A percentile compares a stretch with the other conserved stretches of the same genome.
phyloP scores from a whole-genome alignment of 2,797 vertebrate species.

The Channallabes apus region DNA sequence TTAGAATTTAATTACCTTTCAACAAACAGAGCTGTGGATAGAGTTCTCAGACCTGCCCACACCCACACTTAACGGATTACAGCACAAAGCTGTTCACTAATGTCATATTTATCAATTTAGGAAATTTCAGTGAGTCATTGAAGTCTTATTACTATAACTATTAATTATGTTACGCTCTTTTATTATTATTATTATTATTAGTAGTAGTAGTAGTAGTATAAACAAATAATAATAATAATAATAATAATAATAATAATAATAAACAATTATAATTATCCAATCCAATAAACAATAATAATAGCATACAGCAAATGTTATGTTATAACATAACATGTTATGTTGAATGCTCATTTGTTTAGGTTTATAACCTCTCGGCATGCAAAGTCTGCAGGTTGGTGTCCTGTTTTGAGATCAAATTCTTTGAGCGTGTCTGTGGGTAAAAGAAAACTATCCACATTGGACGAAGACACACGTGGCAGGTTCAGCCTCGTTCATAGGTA shows the following conservation, averaged over 20 bases:
- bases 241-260: background rate
- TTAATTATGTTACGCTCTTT: background rate
- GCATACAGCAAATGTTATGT: background rate
- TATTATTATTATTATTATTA: background rate
- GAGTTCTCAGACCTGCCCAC: conserved; percentile 77
- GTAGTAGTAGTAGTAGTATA: background rate
- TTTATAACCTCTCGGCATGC: background rate
- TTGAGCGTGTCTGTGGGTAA: background rate
- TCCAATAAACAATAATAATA: background rate
- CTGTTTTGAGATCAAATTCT: background rate
- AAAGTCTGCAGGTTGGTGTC: background rate
- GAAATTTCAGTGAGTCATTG: background rate
- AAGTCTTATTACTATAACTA: background rate
- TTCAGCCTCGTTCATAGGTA: conserved; percentile 58
- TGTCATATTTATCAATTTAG: background rate
- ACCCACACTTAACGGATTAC: conserved; percentile 53
- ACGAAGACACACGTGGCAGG: conserved; percentile 12
- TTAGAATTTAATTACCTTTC: conserved; percentile 88
- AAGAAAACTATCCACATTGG: conserved; percentile 12
- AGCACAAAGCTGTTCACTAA: background rate
- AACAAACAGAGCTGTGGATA: conserved; percentile 78
- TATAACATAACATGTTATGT: background rate
- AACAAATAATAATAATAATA: background rate
- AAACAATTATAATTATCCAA: background rate
- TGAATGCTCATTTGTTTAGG: background rate